Base-by-base conservation (phyloP, 2,888 invertebrate genomes). In the Cryptocheilus praepositus region DNA sequence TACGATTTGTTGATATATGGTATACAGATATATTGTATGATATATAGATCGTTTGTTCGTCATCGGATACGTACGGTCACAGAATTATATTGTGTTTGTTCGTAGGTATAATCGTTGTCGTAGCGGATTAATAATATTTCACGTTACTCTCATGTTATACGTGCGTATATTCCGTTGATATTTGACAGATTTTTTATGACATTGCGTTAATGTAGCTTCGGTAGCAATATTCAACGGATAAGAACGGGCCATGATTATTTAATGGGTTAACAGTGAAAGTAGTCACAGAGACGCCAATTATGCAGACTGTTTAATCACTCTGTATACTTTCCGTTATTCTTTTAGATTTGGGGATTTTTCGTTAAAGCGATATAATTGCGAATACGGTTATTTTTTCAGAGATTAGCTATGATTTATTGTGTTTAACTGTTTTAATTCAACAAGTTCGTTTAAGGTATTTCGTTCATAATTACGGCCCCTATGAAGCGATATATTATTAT, bases 381-480 rank as follows among this genome's bases (percentile, higher is more conserved):
- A 7, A 5, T 11, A 36, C 36, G 13, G 11, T 36, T 36, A 36
- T 36, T 36, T 36, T 36, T 11, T 2, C 1, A 2, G 13, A 36
- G 8, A 11, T 36, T 36, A 36, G 1, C 36, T 11, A 36, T 36
- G 8, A 36, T 5, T 2, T 7, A 36, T 11, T 1, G 36, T 36
- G 25, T 36, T 36, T 7, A 36, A 11, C 11, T 11, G 36, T 36
- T 11, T 36, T 11, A 36, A 36, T 36, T 36, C 1, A 1, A 36
- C 2, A 36, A 11, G 1, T 36, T 36, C 1, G 11, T 36, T 36
- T 36, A 2, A 11, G 1, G 11, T 36, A 36, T 7, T 11, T 36
- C 25, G 36, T 36, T 36, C 56, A n/a, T 64, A 58, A 59, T 63
- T 44, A 54, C 52, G 67, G 62, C 64, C 63, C 49, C 52, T 44